A percentile compares a stretch with the other conserved stretches of the same genome.
Conservation (phyloP, 2,113 vertebrate species). For the Otus sunia region DNA sequence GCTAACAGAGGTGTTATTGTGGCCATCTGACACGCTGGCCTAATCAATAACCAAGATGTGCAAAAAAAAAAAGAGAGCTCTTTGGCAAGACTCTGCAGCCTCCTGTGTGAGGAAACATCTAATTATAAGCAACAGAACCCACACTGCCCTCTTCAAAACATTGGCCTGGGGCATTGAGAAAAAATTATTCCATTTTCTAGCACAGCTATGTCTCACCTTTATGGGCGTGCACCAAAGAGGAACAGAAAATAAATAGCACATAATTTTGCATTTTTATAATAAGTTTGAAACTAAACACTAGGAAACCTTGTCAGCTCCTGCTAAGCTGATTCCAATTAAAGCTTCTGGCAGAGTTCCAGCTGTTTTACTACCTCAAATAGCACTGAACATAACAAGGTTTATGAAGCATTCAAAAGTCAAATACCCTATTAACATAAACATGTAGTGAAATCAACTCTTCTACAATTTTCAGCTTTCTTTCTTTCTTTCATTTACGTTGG, state of each 20-base stretch:
- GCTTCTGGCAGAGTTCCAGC: slow-evolving; percentile 81
- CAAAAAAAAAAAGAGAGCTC: not conserved
- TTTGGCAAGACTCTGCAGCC: not conserved
- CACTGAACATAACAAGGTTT: slow-evolving; percentile 82
- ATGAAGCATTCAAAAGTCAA: slow-evolving; percentile 89
- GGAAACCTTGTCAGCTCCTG: slow-evolving; percentile 81
- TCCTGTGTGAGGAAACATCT: not conserved
- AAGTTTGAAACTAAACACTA: slow-evolving; percentile 79
- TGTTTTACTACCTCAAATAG: slow-evolving; percentile 83
- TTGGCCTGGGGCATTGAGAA: slow-evolving; percentile 6
- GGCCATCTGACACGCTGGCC: not conserved
- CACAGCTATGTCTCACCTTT: slow-evolving; percentile 69
- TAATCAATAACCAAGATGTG: slow-evolving; percentile 26
- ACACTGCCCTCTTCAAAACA: slow-evolving; percentile 1
- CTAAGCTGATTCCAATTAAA: slow-evolving; percentile 86
- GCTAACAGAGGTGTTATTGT: not conserved
- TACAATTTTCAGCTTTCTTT: slow-evolving; percentile 76
- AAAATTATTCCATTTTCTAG: slow-evolving; percentile 59
- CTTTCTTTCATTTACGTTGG: slow-evolving; percentile 70
- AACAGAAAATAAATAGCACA: slow-evolving; percentile 72
- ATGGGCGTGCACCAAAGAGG: slow-evolving; percentile 55
- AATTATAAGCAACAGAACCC: slow-evolving; percentile 11
- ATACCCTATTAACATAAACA: slow-evolving; percentile 87
- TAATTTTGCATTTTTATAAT: slow-evolving; percentile 80
- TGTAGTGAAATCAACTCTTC: slow-evolving; percentile 80